Evolutionary conservation across 2,888 invertebrate species (phyloP), one percentile per base, ranked within the genome.

Genomic region (Iphiclides podalirius): DNA sequence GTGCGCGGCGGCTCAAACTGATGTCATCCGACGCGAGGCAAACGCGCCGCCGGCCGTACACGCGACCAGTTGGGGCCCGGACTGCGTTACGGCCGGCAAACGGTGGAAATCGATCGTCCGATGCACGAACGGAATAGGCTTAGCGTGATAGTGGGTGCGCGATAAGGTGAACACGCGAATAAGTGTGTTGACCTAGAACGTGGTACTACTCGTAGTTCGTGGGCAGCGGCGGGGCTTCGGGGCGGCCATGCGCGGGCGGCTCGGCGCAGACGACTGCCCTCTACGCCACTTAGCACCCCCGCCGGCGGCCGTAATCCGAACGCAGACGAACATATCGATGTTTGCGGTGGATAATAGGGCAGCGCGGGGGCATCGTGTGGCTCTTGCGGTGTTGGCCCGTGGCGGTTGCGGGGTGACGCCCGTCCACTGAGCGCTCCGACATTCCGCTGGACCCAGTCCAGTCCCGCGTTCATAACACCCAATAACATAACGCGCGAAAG

Each of bases 111-210:
- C 76, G 83, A 86, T 87, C 85, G 83, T 86, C 86, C 85, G 79
- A 82, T 80, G 77, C 67, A 59, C 66, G 69, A 72, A 78, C 76
- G 78, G 83, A 87, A 85, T 82, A 77, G 77, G 80, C 79, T 80
- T 87, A 85, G 79, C 73, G 79, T 85, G 88, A 88, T 87, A 88
- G 87, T 79, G 66, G 73, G 75, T 75, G 68, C 74, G 73, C 83
- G 88, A 88, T 87, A 88, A 87, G 81, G 74, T 70, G 67, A 72
- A 81, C 81, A 84, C 84, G 87, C 82, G 79, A 86, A 85, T 80
- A 79, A 76, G 83, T 80, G 72, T 87, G 73, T 73, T 84, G 84
- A 86, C 82, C 83, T 79, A 84, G 77, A 76, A 80, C 69, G 58
- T 64, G 68, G 66, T 72, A 75, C n/a, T n/a, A n/a, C n/a, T n/a